These are phyloP conservation scores for Lytechinus variegatus DNA, from an alignment of 35 echinoderm and acorn worm species.

Conservation along the genomic window DNA sequence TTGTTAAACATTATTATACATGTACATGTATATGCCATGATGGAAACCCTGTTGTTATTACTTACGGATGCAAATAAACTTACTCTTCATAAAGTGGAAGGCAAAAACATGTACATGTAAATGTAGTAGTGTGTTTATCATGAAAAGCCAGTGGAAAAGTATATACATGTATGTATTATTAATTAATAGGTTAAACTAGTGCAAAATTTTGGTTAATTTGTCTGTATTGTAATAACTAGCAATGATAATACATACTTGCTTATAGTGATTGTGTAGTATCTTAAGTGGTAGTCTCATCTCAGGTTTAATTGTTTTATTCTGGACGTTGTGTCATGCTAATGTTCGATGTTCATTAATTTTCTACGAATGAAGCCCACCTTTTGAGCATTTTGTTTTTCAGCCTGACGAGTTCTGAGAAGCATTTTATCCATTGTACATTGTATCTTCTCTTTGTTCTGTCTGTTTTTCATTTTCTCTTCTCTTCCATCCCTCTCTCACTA, in stretches of 20 bases:
- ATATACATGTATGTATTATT: no score
- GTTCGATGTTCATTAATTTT: neutral
- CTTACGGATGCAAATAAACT: no score
- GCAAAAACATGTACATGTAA: no score
- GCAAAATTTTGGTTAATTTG: neutral
- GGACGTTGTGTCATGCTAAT: neutral
- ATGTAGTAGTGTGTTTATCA: no score
- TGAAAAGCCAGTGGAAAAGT: no score
- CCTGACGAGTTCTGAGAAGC: neutral
- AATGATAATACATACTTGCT: neutral
- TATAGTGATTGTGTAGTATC: neutral
- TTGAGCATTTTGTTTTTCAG: neutral
- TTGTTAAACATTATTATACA: no score
- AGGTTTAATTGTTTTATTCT: neutral
- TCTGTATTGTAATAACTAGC: neutral
- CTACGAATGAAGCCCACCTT: neutral
- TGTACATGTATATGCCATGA: no score
- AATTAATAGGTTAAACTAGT: no score
- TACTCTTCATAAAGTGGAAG: neutral
- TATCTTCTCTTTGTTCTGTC: slow-evolving; percentile 6
- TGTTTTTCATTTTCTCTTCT: slow-evolving; percentile 49
- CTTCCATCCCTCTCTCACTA: slow-evolving; percentile 15
- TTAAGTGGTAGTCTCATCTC: neutral
- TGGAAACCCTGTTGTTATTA: no score
- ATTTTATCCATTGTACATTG: slow-evolving; percentile 27